Base-by-base conservation (phyloP, 2,797 vertebrate species). In the Nothura maculosa region DNA sequence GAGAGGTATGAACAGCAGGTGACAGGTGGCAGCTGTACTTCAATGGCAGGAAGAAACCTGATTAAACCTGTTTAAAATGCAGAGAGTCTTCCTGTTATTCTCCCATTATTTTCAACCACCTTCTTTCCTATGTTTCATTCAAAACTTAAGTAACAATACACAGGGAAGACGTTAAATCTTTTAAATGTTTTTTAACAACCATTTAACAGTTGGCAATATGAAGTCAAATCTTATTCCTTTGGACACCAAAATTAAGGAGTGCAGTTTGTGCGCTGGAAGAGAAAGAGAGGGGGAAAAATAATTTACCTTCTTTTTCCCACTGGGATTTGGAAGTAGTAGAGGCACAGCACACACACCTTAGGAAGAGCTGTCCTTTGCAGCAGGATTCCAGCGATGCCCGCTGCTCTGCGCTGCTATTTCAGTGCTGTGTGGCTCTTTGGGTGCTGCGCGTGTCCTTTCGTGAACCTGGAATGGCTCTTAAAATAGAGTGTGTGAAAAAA, bases 321-420 rank as follows among this genome's bases (percentile, higher is more conserved):
- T 47, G 47, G 14, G 1, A 1, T 76, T 38, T 86, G 73, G 55
- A 14, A 4, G 30, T 63, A 7, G 18, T 19, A 57, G 36, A 64
- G n/a, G 14, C 6, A 1, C 38, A 25, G 40, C 32, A 6, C 28
- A 7, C 30, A 14, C 36, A 4, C 2, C 0, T 60, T 38, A 55
- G 55, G 42, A 45, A 69, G 45, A 68, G 42, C 66, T 58, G 58
- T 68, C 30, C 0, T 40, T 72, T 76, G 28, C 74, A 48, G 74
- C 74, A 60, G 50, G 17, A 34, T 43, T 69, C 47, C 57, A n/a
- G 63, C 32, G 34, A 6, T 74, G 36, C 21, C 72, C 45, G 11
- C 11, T 87, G 52, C 63, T 88, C 47, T 78, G 14, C 5, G 63
- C 21, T 70, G 20, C 15, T 79, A 30, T 91, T 80, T 74, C 81